Conservation (phyloP, 1,140 invertebrate species). For the Polypedilum vanderplanki region DNA sequence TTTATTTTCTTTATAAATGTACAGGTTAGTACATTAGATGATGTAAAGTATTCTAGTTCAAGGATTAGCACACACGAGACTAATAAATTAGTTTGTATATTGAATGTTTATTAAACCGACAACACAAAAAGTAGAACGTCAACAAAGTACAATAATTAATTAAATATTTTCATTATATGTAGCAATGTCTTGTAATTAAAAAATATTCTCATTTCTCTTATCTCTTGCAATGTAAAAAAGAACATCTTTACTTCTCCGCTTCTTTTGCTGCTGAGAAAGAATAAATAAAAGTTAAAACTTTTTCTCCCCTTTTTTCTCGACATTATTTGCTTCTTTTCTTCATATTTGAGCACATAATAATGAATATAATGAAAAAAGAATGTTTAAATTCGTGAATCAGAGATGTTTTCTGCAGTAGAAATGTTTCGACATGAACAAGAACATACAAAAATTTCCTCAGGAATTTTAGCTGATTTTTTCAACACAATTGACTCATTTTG, state of each 20-base stretch:
- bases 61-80: not conserved
- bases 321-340: not conserved
- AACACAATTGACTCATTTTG: too few species aligned
- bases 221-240: not conserved
- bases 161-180: conserved; percentile 1
- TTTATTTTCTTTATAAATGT: too few species aligned
- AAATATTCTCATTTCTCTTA: conserved; percentile 6
- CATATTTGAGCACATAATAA: not conserved
- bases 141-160: not conserved
- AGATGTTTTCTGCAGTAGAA: too few species aligned
- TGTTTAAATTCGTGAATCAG: too few species aligned
- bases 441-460: too few species aligned
- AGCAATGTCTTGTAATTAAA: conserved; percentile 4
- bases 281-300: not conserved
- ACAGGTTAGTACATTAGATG: too few species aligned
- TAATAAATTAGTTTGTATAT: not conserved
- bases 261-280: not conserved
- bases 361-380: too few species aligned
- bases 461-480: too few species aligned
- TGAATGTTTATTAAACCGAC: not conserved
- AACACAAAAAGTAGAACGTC: not conserved
- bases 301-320: not conserved
- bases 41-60: too few species aligned
- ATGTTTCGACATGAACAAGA: too few species aligned
- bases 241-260: not conserved